Evolutionary conservation across 2,888 invertebrate species (phyloP), one percentile per base, ranked within the genome.

Genomic region (Sarcophaga carnaria): DNA sequence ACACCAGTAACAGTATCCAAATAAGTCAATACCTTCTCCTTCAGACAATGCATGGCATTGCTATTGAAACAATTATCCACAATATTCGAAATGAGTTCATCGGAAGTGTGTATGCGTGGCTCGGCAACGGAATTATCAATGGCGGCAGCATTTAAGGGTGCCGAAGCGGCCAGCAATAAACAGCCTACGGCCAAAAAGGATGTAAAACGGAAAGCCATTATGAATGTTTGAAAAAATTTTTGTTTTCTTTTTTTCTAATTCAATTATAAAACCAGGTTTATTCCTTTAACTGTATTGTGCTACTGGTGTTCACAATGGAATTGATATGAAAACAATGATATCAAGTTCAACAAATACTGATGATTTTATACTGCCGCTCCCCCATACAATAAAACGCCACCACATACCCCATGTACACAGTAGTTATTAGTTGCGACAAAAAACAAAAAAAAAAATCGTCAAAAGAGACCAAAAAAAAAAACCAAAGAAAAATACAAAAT

Each of bases 21-120:
- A 93, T 96, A 97, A 80, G 95, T 95, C 49, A 97, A 94, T 90
- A 97, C 96, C 94, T 96, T 96, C 93, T 95, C 95, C 94, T 97
- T 97, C 89, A 97, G 95, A 91, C 97, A 97, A 92, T 95, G 95
- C 92, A 96, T 96, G 10, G 95, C 95, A 86, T 95, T 95, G 71
- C 95, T 94, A 89, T 94, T 94, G 91, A 96, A 95, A 94, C 97
- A 97, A 92, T 96, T 96, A 94, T 96, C 95, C 90, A 97, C 94
- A 90, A 96, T 96, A 91, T 95, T 95, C 83, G 96, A 95, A 89
- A 97, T 95, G 70, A 97, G 94, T 92, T 96, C 95, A 90, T 96
- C 96, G 92, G 96, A 95, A 88, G 95, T 95, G 90, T 94, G 92
- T 90, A 96, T 95, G 87, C 95, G 94, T 66, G 95, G 94, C 84